Conservation (phyloP, 1,140 invertebrate genomes). For the Rhagoletis pomonella region DNA sequence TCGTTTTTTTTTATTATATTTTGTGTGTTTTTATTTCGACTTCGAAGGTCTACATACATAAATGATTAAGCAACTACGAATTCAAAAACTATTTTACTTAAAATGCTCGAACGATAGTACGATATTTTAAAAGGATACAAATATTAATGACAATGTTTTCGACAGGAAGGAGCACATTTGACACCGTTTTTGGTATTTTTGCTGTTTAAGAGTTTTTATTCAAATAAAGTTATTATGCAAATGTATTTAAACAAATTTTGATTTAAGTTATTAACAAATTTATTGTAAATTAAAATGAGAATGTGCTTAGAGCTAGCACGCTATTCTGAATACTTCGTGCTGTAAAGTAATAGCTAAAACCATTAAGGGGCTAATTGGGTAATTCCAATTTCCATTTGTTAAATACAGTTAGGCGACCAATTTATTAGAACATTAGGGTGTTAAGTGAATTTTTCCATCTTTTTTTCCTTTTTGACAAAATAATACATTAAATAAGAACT, state of each 20-base stretch:
- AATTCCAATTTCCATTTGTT: neutral
- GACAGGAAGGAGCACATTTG: neutral
- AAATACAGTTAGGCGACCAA: neutral
- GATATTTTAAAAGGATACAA: neutral
- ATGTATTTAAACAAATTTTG: neutral
- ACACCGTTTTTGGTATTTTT: slow-evolving; percentile 19
- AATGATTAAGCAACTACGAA: neutral
- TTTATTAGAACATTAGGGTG: neutral
- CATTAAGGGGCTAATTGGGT: neutral
- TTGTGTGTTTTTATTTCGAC: neutral
- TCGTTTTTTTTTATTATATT: slow-evolving; percentile 18
- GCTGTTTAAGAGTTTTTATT: neutral
- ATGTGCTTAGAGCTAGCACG: too few relatives aligned
- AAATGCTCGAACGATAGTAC: neutral
- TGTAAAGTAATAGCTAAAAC: neutral
- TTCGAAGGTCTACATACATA: neutral
- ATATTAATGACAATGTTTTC: neutral
- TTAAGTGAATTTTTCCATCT: too few relatives aligned
- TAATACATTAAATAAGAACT: slow-evolving; percentile 24
- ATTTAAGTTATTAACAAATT: neutral
- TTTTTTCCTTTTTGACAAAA: neutral
- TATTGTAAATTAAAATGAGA: slow-evolving; percentile 25
- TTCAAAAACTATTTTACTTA: slow-evolving; percentile 18
- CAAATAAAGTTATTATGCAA: slow-evolving; percentile 25
- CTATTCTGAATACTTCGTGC: too few relatives aligned